Evolutionary conservation across 2,888 invertebrate genomes (phyloP).

Genomic region (Horisme vitalbata): DNA sequence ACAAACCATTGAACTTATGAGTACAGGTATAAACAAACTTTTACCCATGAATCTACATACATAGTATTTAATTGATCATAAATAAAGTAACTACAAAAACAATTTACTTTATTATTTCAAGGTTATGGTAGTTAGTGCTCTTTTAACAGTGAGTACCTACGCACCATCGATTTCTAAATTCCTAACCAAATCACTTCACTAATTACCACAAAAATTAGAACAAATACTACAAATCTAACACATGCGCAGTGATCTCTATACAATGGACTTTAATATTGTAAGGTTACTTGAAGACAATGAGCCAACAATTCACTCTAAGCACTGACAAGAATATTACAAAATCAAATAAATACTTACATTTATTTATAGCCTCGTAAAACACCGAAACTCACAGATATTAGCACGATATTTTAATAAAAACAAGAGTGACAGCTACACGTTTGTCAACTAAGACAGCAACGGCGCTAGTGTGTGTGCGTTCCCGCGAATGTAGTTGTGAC

Average conservation of each 20-base stretch:
- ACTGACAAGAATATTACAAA: slow-evolving; percentile 21
- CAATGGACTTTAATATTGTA: slow-evolving; percentile 1
- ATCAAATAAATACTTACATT: slow-evolving; percentile 53
- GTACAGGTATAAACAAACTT: too few species aligned
- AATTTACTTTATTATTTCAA: too few species aligned
- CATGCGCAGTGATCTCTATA: slow-evolving; percentile 40
- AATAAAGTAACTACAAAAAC: too few species aligned
- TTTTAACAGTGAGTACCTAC: too few species aligned
- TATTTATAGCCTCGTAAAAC: slow-evolving; percentile 42
- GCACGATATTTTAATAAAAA: slow-evolving; percentile 59
- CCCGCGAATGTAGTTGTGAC: slow-evolving; percentile 58
- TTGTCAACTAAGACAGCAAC: slow-evolving; percentile 53
- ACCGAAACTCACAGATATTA: slow-evolving; percentile 46
- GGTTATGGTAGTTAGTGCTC: too few species aligned
- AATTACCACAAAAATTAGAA: slow-evolving; percentile 3
- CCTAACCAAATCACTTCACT: slow-evolving; percentile 1
- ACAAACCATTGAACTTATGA: too few species aligned
- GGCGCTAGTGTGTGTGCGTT: slow-evolving; percentile 61
- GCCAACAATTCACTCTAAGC: slow-evolving; percentile 14
- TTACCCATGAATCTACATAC: too few species aligned
- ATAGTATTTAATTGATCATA: too few species aligned
- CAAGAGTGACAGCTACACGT: slow-evolving; percentile 54
- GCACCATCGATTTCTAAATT: too few species aligned
- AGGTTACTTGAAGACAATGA: slow-evolving; percentile 38
- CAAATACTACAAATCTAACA: slow-evolving; percentile 28